Base-by-base conservation (phyloP, 2,888 invertebrate genomes). In the Leptopilina syphax region DNA sequence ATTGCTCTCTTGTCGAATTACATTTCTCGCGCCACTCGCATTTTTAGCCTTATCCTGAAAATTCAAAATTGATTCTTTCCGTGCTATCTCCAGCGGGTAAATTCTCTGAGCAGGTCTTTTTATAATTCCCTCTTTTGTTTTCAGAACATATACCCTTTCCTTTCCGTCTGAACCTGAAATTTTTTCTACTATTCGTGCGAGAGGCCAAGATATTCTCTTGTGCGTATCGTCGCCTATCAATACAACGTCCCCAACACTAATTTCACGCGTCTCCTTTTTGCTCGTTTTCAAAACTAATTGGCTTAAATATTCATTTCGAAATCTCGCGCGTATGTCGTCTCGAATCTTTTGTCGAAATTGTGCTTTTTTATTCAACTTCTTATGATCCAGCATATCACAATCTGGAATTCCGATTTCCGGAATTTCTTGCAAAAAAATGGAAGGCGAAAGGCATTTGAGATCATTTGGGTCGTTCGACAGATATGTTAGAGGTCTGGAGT, bases 401-500 rank as follows among this genome's bases (percentile, higher is more conserved):
- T 83, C 81, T 27, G 78, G 57, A 24, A 65, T 78, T 57, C 68
- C 82, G 1, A 77, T 68, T 73, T 78, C 63, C 68, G 1, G 1
- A 18, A 76, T 82, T 13, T 82, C 83, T 3, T 79, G 80, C 66
- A 85, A 79, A 83, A 84, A 86, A 81, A 83, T 84, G 0, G 70
- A 79, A 2, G 84, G 83, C 3, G 83, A 81, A 57, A 85, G 65
- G 3, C 85, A 78, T 9, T 68, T 79, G 8, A 85, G 77, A 24
- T 88, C 86, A 8, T 84, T 76, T 65, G 79, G n/a, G 27, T 79
- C 79, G 0, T 83, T 80, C 4, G 84, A 81, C 54, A 85, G 34
- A 47, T 85, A 89, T n/a, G 88, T 90, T 24, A 91, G 81, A 12
- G 91, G 91, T 79, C 91, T 83, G 0, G 88, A 84, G 83, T 92